Conservation (phyloP, 1,140 invertebrate species). For the Manduca sexta region DNA sequence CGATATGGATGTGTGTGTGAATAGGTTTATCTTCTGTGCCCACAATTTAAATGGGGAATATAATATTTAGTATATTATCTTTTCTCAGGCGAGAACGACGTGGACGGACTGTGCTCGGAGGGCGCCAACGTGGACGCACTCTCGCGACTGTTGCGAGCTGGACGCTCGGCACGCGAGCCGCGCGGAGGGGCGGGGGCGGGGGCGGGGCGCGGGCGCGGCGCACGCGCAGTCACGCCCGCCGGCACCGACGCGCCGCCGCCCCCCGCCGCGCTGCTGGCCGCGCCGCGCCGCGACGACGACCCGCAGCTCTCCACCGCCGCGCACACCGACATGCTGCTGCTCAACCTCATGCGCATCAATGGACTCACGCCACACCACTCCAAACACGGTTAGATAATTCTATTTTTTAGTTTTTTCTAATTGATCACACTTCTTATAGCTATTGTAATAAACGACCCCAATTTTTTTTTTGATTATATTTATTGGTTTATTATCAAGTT, state of each 20-base stretch:
- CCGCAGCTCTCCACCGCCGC: constrained; percentile 54
- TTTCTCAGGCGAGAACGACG: constrained; percentile 60
- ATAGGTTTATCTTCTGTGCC: neutral
- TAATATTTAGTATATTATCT: too few relatives aligned
- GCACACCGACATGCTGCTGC: constrained; percentile 59
- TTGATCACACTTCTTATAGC: too few relatives aligned
- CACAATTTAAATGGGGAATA: too few relatives aligned
- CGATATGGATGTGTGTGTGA: neutral
- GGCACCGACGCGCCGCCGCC: constrained; percentile 8
- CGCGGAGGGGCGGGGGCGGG: constrained; percentile 31
- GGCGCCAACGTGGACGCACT: constrained; percentile 30
- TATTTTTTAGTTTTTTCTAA: too few relatives aligned
- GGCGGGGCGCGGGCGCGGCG: neutral
- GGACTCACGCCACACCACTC: constrained; percentile 50
- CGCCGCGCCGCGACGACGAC: constrained; percentile 35
- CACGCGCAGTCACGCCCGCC: constrained; percentile 27
- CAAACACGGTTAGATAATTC: constrained; percentile 28
- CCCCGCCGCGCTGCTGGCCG: constrained; percentile 2
- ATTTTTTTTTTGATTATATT: too few relatives aligned
- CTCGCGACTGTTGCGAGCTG: constrained; percentile 38
- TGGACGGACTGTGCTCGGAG: constrained; percentile 23
- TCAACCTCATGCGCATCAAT: constrained; percentile 63
- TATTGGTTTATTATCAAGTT: too few relatives aligned
- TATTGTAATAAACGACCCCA: too few relatives aligned
- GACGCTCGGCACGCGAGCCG: constrained; percentile 3